A percentile compares a stretch with the other conserved stretches of the same genome.
Evolutionary conservation across 2,113 vertebrate species (phyloP).

Genomic region (Rattus norvegicus): DNA sequence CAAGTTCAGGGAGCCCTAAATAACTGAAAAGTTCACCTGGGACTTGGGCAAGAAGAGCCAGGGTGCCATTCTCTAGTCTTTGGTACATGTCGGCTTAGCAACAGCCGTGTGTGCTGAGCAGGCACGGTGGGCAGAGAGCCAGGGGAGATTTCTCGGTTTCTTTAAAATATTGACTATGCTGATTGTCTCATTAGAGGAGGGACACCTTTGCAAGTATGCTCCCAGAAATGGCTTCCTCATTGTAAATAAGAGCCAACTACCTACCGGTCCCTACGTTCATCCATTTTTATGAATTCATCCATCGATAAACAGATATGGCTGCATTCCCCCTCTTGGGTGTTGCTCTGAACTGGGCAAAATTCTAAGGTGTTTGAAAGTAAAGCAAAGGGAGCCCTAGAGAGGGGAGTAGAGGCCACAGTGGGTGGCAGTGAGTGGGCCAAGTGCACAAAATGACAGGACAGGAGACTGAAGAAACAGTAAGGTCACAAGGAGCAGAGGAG

Average conservation of each 20-base stretch:
- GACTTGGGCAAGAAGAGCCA: constrained; percentile 51
- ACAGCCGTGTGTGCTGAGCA: constrained; percentile 46
- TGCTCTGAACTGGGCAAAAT: not conserved
- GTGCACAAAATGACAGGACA: not conserved
- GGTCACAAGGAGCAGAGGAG: not conserved
- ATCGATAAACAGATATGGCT: not conserved
- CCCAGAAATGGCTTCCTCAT: not conserved
- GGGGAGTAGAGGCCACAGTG: not conserved
- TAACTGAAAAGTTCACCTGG: constrained; percentile 65
- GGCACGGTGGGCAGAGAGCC: constrained; percentile 46
- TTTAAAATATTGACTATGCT: constrained; percentile 23
- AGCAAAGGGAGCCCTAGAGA: not conserved
- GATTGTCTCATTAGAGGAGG: not conserved
- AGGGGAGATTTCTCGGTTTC: constrained; percentile 38
- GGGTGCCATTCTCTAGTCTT: constrained; percentile 64
- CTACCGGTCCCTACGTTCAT: not conserved
- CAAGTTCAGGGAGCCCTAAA: not conserved
- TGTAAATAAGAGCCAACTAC: constrained; percentile 23
- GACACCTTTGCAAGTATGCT: not conserved
- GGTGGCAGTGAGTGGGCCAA: not conserved
- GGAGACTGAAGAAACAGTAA: not conserved
- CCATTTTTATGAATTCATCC: constrained; percentile 23
- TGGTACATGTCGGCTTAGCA: constrained; percentile 35
- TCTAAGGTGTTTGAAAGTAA: not conserved
- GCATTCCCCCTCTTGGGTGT: not conserved